These are phyloP conservation scores for Drosophila fungiperda DNA, from an alignment of 2,888 invertebrate genomes.

Conservation along the genomic window DNA sequence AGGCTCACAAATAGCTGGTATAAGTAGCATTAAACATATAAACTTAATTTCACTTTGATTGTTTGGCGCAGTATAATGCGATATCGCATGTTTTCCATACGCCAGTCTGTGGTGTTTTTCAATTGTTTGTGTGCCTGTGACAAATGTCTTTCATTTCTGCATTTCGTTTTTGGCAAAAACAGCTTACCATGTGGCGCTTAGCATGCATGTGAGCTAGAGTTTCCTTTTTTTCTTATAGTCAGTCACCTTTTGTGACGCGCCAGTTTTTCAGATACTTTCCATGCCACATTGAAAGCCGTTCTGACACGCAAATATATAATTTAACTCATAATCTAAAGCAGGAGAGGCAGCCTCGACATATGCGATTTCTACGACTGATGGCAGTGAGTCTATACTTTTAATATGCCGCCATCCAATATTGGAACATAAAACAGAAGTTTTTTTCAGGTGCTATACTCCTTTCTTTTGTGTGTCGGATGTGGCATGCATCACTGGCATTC, in stretches of 20 bases:
- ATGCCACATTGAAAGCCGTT: conserved; percentile 53
- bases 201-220: conserved; percentile 60
- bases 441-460: conserved; percentile 1
- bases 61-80: conserved; percentile 81
- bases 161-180: conserved; percentile 56
- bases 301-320: conserved; percentile 80
- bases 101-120: conserved; percentile 59
- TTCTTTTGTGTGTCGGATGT: conserved; percentile 30
- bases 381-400: conserved; percentile 74
- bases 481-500: conserved; percentile 51
- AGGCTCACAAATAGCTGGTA: conserved; percentile 23
- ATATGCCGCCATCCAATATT: conserved; percentile 62
- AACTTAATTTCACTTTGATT: conserved; percentile 81
- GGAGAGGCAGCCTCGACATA: conserved; percentile 49
- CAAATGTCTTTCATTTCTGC: conserved; percentile 70
- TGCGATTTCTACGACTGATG: conserved; percentile 48
- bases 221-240: conserved; percentile 45
- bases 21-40: conserved; percentile 78
- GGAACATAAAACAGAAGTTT: conserved; percentile 70
- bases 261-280: conserved; percentile 53
- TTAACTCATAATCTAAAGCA: conserved; percentile 74
- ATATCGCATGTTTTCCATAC: conserved; percentile 81
- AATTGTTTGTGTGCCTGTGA: conserved; percentile 58
- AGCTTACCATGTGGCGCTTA: conserved; percentile 46
- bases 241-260: conserved; percentile 61